Evolutionary conservation across 2,888 invertebrate species (phyloP), one percentile per base, ranked within the genome.

Genomic region (Loripinus fragilis): DNA sequence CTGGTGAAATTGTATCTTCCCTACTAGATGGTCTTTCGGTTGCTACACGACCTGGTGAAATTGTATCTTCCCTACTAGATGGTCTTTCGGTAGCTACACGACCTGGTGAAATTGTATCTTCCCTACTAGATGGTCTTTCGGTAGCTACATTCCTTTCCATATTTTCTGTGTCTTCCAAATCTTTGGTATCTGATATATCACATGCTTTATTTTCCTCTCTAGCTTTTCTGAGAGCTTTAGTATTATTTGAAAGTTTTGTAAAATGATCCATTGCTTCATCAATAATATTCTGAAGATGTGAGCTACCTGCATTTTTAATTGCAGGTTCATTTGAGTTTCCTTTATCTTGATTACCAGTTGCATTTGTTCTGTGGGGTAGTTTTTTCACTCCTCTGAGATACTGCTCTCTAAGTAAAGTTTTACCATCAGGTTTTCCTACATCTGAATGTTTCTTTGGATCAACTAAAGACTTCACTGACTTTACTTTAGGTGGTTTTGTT

Each of bases 191-290:
- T 55, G 10, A 8, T 25, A 25, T 2, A 3, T 55, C 55, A 17
- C 23, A 25, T 23, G 17, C 23, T 33, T 33, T 55, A 55, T 25
- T 60, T 20, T n/a, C 23, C 17, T 60, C 60, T 60, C 28, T 60
- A 2, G 30, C 17, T 10, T 60, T 60, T 20, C 33, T 33, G 33
- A 33, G 8, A 25, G 23, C 28, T 5, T 52, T n/a, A 23, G 23
- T 3, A 52, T 25, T 25, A 17, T 12, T 20, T 33, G 60, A 12
- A 60, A 60, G 60, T 60, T 60, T 60, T 28, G 30, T 30, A 60
- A 60, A 60, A 33, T 60, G 60, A 20, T 60, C 60, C 60, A 60
- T 60, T 17, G 60, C 60, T 33, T 60, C 60, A 60, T 60, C 60
- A 60, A 60, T 60, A n/a, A 60, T 60, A 20, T 60, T 10, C 20